Conservation (phyloP, 2,888 invertebrate genomes). For the Xestia xanthographa region DNA sequence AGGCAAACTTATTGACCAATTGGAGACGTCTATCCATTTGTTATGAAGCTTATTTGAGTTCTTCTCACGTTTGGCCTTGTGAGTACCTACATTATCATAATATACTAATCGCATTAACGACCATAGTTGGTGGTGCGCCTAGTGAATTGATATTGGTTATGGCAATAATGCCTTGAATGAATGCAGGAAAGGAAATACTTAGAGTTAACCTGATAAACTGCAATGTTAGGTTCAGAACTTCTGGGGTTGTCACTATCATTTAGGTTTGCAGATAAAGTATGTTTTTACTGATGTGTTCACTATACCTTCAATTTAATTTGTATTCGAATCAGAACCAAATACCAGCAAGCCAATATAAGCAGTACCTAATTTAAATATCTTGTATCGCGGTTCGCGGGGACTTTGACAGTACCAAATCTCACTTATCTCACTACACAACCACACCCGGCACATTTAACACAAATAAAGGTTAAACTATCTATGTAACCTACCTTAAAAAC, state of each 20-base stretch:
- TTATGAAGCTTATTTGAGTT: constrained; percentile 16
- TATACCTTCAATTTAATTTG: background rate
- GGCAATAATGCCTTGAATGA: constrained; percentile 34
- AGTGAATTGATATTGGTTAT: constrained; percentile 43
- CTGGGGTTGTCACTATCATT: background rate
- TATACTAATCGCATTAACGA: constrained; percentile 49
- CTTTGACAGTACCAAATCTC: background rate
- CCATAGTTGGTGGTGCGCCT: constrained; percentile 1
- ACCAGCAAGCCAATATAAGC: background rate
- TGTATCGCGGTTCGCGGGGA: too few species aligned
- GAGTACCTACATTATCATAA: constrained; percentile 38
- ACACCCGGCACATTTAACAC: background rate
- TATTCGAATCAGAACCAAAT: background rate
- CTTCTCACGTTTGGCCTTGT: constrained; percentile 58
- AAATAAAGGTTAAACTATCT: background rate
- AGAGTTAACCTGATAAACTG: background rate
- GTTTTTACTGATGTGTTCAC: background rate
- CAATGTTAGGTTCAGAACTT: background rate
- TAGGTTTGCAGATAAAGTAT: background rate
- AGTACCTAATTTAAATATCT: too few species aligned
- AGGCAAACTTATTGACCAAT: constrained; percentile 28
- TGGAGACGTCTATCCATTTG: constrained; percentile 21
- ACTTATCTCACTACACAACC: background rate
- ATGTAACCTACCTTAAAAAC: background rate
- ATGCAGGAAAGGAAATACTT: background rate